A percentile compares a stretch with the other conserved stretches of the same genome.
Evolutionary conservation across 2,888 invertebrate species (phyloP).

Genomic region (Drosophila barbarae): DNA sequence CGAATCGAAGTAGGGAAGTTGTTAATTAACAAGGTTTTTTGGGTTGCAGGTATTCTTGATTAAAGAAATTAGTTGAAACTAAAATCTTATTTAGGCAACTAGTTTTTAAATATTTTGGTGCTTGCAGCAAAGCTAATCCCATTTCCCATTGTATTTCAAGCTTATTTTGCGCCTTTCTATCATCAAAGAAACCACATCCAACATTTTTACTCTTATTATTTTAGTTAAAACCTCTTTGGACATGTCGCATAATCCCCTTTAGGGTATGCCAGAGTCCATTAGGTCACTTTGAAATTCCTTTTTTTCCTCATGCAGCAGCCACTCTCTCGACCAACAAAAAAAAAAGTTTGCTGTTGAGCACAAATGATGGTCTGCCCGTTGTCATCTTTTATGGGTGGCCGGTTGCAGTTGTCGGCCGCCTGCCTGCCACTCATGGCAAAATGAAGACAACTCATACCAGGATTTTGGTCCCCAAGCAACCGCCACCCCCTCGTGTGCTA

Average conservation of each 20-base stretch:
- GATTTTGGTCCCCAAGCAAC: slow-evolving; percentile 7
- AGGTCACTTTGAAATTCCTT: slow-evolving; percentile 2
- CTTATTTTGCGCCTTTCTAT: background rate
- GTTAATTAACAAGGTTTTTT: slow-evolving; percentile 2
- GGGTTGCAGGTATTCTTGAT: background rate
- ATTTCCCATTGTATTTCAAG: background rate
- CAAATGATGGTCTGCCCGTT: slow-evolving; percentile 9
- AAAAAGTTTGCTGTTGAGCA: slow-evolving; percentile 1
- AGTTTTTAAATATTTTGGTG: too few species aligned
- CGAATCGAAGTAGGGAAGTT: background rate
- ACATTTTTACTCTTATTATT: background rate
- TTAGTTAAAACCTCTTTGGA: slow-evolving; percentile 5
- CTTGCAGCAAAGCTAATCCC: too few species aligned
- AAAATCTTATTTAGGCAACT: too few species aligned
- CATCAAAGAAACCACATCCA: background rate
- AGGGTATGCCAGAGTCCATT: slow-evolving; percentile 10
- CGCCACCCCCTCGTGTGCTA: slow-evolving; percentile 1
- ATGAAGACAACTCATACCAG: slow-evolving; percentile 33
- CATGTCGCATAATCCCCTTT: slow-evolving; percentile 1
- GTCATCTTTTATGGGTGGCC: slow-evolving; percentile 31
- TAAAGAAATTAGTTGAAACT: background rate
- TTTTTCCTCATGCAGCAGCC: background rate
- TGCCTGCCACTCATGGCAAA: slow-evolving; percentile 33
- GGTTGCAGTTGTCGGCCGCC: slow-evolving; percentile 33
- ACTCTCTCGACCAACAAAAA: slow-evolving; percentile 9